Evolutionary conservation across 2,797 vertebrate species (phyloP), one percentile per base, ranked within the genome.

Genomic region (Trachurus trachurus): DNA sequence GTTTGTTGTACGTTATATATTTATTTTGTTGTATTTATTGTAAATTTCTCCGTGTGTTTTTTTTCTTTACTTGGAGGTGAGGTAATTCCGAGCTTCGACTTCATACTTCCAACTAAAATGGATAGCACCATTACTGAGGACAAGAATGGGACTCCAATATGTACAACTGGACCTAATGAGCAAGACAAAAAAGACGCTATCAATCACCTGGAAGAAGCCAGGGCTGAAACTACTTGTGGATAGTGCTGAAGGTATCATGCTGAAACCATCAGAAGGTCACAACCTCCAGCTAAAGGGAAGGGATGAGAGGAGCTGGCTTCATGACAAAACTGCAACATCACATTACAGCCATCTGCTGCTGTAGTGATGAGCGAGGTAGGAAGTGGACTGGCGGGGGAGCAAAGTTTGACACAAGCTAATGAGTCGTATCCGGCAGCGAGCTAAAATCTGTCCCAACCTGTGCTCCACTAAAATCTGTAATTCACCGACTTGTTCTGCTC

Each of bases 331-430:
- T 59, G 67, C 80, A 77, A 65, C 39, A 50, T 44, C 61, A 67
- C 74, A 65, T 66, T 68, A 42, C 44, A 42, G 58, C 50, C 79
- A 80, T 82, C 75, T 79, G 75, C 50, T 76, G 57, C 47, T 31
- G 57, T 45, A 49, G 60, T 56, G 68, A 75, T 72, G 69, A 60
- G 81, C 12, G 31, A 63, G 65, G 29, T 60, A 71, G 57, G 53
- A 56, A 52, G 59, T 44, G 44, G 8, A 56, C n/a, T 21, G 34
- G 40, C 9, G 54, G 52, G 56, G 47, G 64, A 44, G 73, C 9
- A 1, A 44, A 53, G 57, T 74, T 63, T 79, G 78, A 72, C 34
- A 71, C n/a, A 66, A 56, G 21, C 37, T 61, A 53, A 69, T 63
- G 67, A 83, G 66, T 73, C 49, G 62, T 42, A 49, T 40, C 40